Evolutionary conservation across 1,140 invertebrate genomes (phyloP).

Genomic region (Micrasema longulum): DNA sequence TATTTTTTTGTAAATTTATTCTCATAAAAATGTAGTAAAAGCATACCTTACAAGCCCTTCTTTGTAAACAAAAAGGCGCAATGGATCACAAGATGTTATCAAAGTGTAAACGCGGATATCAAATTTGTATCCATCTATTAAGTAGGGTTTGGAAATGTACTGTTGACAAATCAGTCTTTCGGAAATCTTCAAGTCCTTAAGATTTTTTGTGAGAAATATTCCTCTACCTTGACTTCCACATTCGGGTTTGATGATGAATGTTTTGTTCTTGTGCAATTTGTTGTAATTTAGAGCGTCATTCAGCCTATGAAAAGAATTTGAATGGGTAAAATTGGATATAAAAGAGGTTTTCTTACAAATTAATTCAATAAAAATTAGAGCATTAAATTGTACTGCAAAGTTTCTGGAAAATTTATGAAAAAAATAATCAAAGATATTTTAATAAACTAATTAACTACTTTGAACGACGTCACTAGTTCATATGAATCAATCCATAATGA

Average conservation of each 20-base stretch:
- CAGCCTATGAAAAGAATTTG: constrained; percentile 66
- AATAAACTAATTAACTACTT: too few species aligned
- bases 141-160: constrained; percentile 75
- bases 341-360: too few species aligned
- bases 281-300: constrained; percentile 74
- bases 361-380: too few species aligned
- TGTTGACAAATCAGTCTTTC: constrained; percentile 88
- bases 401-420: too few species aligned
- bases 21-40: too few species aligned
- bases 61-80: constrained; percentile 93
- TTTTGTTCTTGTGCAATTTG: constrained; percentile 77
- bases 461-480: too few species aligned
- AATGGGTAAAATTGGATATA: too few species aligned
- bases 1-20: too few species aligned
- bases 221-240: constrained; percentile 88
- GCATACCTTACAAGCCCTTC: constrained; percentile 88
- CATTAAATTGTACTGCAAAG: too few species aligned
- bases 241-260: constrained; percentile 91
- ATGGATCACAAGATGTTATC: constrained; percentile 93
- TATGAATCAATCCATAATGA: too few species aligned
- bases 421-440: too few species aligned
- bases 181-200: constrained; percentile 81
- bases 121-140: constrained; percentile 97
- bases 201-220: constrained; percentile 83
- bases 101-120: constrained; percentile 95